Evolutionary conservation across 2,888 invertebrate genomes (phyloP).

Genomic region (Clepsis dumicolana): DNA sequence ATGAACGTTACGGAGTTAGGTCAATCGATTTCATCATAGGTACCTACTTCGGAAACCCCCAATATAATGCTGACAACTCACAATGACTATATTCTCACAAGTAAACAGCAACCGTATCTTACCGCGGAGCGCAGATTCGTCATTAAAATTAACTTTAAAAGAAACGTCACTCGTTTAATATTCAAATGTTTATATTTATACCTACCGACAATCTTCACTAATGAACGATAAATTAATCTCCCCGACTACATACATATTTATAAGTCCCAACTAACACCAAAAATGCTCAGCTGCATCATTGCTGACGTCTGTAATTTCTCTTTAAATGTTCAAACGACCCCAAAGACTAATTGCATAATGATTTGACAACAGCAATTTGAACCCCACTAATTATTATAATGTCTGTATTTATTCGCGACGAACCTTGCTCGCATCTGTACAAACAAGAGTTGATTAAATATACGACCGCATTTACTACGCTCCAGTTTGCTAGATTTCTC

Average conservation of each 20-base stretch:
- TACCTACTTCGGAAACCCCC: too few relatives aligned
- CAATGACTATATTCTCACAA: too few relatives aligned
- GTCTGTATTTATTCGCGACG: conserved; percentile 9
- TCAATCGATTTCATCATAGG: too few relatives aligned
- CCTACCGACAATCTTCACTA: neutral
- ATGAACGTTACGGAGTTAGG: too few relatives aligned
- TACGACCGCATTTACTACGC: conserved; percentile 49
- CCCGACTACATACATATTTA: neutral
- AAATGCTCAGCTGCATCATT: neutral
- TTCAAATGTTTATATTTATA: neutral
- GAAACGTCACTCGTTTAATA: too few relatives aligned
- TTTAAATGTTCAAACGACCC: too few relatives aligned
- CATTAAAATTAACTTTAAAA: too few relatives aligned
- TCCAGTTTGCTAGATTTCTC: conserved; percentile 52
- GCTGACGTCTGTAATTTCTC: too few relatives aligned
- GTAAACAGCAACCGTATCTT: too few relatives aligned
- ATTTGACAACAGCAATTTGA: conserved; percentile 11
- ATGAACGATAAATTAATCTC: neutral
- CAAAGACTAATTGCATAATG: conserved; percentile 20
- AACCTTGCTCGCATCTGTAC: conserved; percentile 30
- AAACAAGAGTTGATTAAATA: conserved; percentile 40
- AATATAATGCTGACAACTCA: too few relatives aligned
- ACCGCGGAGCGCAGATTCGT: too few relatives aligned
- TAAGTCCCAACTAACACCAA: neutral
- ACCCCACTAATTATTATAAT: conserved; percentile 14